Base-by-base conservation (phyloP, 2,888 invertebrate species). In the Neelides folsomi region DNA sequence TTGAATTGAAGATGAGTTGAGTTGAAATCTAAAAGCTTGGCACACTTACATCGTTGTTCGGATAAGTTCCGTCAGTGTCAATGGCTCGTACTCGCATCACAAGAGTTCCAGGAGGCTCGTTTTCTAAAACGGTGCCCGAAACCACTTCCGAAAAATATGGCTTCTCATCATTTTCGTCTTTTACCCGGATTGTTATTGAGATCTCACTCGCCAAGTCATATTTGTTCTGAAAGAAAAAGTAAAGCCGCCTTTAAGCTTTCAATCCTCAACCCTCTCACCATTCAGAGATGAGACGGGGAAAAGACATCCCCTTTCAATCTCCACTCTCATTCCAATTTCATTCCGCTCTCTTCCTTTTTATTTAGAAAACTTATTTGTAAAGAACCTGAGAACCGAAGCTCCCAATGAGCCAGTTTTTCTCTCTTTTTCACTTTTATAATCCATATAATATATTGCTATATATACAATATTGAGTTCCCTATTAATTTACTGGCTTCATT, bases 91-190 rank as follows among this genome's bases (percentile, higher is more conserved):
- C 84, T 71, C 85, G 83, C 83, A 89, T 87, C 0, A 90, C 90
- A 9, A 81, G 82, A 5, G 86, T 86, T 2, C 87, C 88, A 0
- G 79, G 73, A 0, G 79, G 79, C 68, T 89, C 87, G 67, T 92
- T 88, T 73, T 90, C 90, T 55, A 86, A 71, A 4, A 90, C 87
- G 63, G 81, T 83, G 1, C 88, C 89, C 13, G 80, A 79, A 65
- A 82, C 77, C 12, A 84, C 79, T 69, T 87, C 86, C 43, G 83
- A 82, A 67, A 93, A 90, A 62, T 80, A 80, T 0, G 83, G 93
- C 69, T 86, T 83, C 67, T 89, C 89, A 68, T 93, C 93, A 67
- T 93, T 93, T 0, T 88, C 88, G 68, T 93, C 92, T 67, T 79
- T 76, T 1, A 93, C 78, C 69, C 81, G 79, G 35, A 93, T 81